Evolutionary conservation across 2,888 invertebrate genomes (phyloP), one percentile per base, ranked within the genome.

Genomic region (Plagodis pulveraria): DNA sequence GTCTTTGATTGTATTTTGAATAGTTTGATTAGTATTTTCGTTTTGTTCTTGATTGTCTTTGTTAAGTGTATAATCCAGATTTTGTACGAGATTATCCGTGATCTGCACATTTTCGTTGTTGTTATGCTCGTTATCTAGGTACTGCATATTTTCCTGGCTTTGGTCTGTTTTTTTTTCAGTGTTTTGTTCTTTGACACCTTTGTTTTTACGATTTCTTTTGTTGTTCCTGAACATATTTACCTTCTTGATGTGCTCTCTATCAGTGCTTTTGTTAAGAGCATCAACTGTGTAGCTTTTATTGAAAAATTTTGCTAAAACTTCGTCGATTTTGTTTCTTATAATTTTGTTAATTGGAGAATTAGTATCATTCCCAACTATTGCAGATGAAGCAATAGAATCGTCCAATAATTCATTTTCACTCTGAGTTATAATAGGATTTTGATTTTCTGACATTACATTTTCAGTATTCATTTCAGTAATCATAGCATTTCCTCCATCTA

Each of bases 201-300:
- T 44, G 2, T 47, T 35, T 12, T 47, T 32, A 12, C 6, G 9
- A 32, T 10, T n/a, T 6, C 10, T n/a, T 5, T 12, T 38, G 22
- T 4, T 36, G 0, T 34, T 12, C 35, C 35, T 50, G 2, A 8
- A 8, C 1, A 22, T 22, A 22, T 36, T 5, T 38, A 1, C 6
- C 12, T 45, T 54, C 7, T 45, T 52, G 52, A n/a, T 52, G 11
- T 45, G 44, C 32, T 44, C 38, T 45, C 8, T 45, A 38, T 11
- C 33, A 33, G 46, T 11, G 52, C 53, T 49, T 11, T 49, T 50
- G n/a, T 49, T 55, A n/a, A 50, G 42, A 6, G 54, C 54, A 22
- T 54, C 54, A 42, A 54, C 46, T 10, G 50, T 53, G 44, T 44
- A 11, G 41, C 6, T 49, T 32, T 34, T 53, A 22, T 40, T 44